Conservation (phyloP, 2,888 invertebrate genomes). For the Tribolium freemani region DNA sequence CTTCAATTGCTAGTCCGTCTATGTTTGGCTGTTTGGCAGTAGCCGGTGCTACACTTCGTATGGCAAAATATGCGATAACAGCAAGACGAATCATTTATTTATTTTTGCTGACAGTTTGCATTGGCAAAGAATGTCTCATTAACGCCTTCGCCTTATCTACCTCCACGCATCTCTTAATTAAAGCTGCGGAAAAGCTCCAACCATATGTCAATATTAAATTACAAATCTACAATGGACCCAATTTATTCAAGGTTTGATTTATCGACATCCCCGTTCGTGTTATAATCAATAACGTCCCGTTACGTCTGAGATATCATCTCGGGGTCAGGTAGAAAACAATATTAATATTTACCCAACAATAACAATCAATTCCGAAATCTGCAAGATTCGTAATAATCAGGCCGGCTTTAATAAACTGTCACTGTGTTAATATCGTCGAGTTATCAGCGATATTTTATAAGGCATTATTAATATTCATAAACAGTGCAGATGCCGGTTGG, state of each 20-base stretch:
- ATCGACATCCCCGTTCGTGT: slow-evolving; percentile 44
- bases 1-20: slow-evolving; percentile 59
- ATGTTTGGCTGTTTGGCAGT: not conserved
- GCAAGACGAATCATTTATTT: too few relatives aligned
- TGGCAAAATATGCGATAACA: too few relatives aligned
- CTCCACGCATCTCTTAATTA: slow-evolving; percentile 58
- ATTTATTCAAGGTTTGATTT: slow-evolving; percentile 42
- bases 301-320: slow-evolving; percentile 27
- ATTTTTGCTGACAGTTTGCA: not conserved
- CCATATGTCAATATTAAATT: slow-evolving; percentile 58
- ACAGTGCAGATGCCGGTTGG: slow-evolving; percentile 59
- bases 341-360: slow-evolving; percentile 21
- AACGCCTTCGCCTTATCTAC: slow-evolving; percentile 48
- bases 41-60: not conserved
- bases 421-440: slow-evolving; percentile 42
- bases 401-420: slow-evolving; percentile 38
- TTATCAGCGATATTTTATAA: slow-evolving; percentile 52
- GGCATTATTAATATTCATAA: slow-evolving; percentile 66
- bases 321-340: slow-evolving; percentile 31
- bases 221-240: slow-evolving; percentile 51
- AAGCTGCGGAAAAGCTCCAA: slow-evolving; percentile 47
- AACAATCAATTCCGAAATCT: not conserved
- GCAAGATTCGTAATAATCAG: not conserved
- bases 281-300: slow-evolving; percentile 44
- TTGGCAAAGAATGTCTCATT: not conserved